These are phyloP conservation scores for Argyrosomus japonicus DNA, from an alignment of 2,113 vertebrate species.

Conservation along the genomic window DNA sequence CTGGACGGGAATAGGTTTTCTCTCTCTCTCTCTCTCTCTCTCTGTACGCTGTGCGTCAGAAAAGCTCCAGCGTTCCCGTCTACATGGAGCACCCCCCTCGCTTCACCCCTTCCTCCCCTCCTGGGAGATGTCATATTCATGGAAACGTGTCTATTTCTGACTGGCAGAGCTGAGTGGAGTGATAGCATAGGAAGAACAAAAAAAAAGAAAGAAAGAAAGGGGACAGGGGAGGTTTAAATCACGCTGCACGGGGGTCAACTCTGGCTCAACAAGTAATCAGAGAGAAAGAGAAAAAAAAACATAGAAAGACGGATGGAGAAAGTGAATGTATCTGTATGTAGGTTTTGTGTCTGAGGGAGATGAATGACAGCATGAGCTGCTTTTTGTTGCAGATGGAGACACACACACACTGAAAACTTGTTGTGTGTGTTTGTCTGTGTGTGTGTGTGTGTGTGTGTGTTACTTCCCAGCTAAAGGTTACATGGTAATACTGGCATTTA, in stretches of 20 bases:
- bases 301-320: background rate
- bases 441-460: constrained; percentile 4
- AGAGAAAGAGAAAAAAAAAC: background rate
- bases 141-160: constrained; percentile 7
- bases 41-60: background rate
- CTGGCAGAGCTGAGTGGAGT: background rate
- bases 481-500: constrained; percentile 86
- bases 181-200: background rate
- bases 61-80: background rate
- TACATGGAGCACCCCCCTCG: background rate
- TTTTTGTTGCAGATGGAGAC: constrained; percentile 30
- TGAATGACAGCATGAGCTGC: constrained; percentile 34
- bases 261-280: background rate
- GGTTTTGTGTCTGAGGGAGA: constrained; percentile 1
- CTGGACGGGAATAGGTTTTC: constrained; percentile 1
- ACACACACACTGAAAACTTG: constrained; percentile 24
- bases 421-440: constrained; percentile 14
- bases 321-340: background rate
- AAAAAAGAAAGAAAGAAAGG: background rate
- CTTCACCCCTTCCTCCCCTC: background rate
- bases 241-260: background rate
- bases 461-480: constrained; percentile 78
- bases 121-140: constrained; percentile 33
- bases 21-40: constrained; percentile 15
- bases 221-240: background rate